These are phyloP conservation scores for Agonopterix subpropinquella DNA, from an alignment of 2,888 invertebrate species.

Conservation along the genomic window DNA sequence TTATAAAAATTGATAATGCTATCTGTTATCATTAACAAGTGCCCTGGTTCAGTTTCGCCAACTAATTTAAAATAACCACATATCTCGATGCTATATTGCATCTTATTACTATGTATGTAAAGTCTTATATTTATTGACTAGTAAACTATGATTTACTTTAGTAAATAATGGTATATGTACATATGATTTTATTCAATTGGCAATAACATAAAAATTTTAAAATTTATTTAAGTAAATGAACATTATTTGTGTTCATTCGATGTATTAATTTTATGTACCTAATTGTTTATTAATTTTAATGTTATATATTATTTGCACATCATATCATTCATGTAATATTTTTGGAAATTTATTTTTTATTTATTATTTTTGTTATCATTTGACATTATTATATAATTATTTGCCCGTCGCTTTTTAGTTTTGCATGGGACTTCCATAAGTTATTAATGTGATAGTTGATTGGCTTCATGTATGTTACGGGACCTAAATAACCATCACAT, in stretches of 20 bases:
- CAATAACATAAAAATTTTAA: slow-evolving; percentile 17
- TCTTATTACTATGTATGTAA: too few species aligned
- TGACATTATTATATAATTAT: slow-evolving; percentile 25
- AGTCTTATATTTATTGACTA: too few species aligned
- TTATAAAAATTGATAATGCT: too few species aligned
- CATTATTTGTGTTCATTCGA: slow-evolving; percentile 3
- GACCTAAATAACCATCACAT: too few species aligned
- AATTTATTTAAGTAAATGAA: slow-evolving; percentile 7
- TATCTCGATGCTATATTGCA: too few species aligned
- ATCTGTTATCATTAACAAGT: too few species aligned
- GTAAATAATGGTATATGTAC: too few species aligned
- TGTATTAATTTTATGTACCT: slow-evolving; percentile 33
- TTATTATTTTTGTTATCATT: not conserved
- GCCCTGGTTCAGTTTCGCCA: too few species aligned
- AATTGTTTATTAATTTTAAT: slow-evolving; percentile 27
- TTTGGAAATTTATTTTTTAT: slow-evolving; percentile 16
- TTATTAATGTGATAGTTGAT: too few species aligned
- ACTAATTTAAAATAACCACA: too few species aligned
- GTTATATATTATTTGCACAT: slow-evolving; percentile 64
- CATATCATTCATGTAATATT: slow-evolving; percentile 44
- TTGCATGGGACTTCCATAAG: slow-evolving; percentile 21
- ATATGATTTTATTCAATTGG: slow-evolving; percentile 12
- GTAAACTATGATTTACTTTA: too few species aligned
- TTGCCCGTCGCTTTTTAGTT: slow-evolving; percentile 52
- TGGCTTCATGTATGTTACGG: too few species aligned